Conservation (phyloP, 2,113 vertebrate genomes). For the Macrotus californicus region DNA sequence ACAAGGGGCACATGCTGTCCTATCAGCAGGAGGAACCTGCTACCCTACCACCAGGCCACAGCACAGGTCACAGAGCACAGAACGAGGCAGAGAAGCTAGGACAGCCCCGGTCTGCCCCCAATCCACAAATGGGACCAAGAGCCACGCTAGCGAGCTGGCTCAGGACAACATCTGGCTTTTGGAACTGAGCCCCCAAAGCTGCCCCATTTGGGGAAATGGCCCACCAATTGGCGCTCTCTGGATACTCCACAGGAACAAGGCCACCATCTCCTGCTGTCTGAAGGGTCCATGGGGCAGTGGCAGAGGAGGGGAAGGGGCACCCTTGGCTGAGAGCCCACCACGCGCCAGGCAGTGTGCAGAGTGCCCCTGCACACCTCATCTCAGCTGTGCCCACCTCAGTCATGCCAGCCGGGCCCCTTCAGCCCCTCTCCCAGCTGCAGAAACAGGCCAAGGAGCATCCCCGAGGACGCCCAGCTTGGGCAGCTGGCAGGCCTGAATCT, state of each 20-base stretch:
- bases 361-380: fast-evolving
- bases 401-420: too few species aligned
- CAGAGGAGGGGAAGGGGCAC: fast-evolving
- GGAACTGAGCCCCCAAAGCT: neutral
- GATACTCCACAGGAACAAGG: neutral
- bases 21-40: neutral
- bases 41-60: too few species aligned
- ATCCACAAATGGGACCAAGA: neutral
- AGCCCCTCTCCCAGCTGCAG: neutral
- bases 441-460: neutral
- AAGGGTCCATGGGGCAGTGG: fast-evolving
- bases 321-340: neutral
- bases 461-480: fast-evolving
- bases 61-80: fast-evolving
- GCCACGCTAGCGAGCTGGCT: fast-evolving
- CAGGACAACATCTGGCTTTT: neutral
- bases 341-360: neutral
- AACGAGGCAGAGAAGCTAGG: neutral
- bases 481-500: fast-evolving
- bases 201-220: neutral
- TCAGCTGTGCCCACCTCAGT: neutral
- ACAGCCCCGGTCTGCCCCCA: neutral
- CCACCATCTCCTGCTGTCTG: fast-evolving
- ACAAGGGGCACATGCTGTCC: fast-evolving
- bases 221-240: neutral